Conservation (phyloP, 2,888 invertebrate species). For the Mythimna lalbum region DNA sequence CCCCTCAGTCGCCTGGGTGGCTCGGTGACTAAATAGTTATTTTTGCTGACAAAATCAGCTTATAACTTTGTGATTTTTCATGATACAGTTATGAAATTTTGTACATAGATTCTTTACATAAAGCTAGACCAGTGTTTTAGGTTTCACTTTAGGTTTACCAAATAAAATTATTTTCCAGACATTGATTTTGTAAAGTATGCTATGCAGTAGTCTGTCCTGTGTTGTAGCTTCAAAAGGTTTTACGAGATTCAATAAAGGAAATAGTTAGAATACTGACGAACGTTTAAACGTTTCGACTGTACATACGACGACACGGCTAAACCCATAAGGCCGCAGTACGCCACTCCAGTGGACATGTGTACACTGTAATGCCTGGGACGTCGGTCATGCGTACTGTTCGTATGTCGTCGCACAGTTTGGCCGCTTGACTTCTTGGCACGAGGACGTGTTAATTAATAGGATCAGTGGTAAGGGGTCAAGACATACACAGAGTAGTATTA, state of each 20-base stretch:
- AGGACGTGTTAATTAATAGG: constrained; percentile 9
- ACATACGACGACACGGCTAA: neutral
- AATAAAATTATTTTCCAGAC: neutral
- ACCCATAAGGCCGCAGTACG: neutral
- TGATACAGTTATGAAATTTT: too few relatives aligned
- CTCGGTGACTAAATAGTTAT: too few relatives aligned
- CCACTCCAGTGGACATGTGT: neutral
- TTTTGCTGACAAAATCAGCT: too few relatives aligned
- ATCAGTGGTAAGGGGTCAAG: neutral
- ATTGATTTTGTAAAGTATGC: too few relatives aligned
- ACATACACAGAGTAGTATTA: neutral
- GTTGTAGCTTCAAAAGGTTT: neutral
- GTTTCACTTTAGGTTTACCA: too few relatives aligned
- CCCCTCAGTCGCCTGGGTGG: too few relatives aligned
- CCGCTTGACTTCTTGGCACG: neutral
- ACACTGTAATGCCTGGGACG: neutral
- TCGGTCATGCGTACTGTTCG: constrained; percentile 2
- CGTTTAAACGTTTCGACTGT: neutral
- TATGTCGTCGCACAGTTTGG: neutral
- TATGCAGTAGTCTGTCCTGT: neutral
- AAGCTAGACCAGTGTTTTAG: too few relatives aligned
- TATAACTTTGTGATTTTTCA: too few relatives aligned
- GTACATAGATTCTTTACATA: too few relatives aligned
- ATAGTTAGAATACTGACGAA: neutral
- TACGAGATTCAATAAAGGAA: neutral